Percentiles rank a stretch among this genome's conserved stretches.
These are phyloP conservation scores for Rhincodon typus DNA, from an alignment of 2,797 vertebrate genomes.

Conservation along the genomic window DNA sequence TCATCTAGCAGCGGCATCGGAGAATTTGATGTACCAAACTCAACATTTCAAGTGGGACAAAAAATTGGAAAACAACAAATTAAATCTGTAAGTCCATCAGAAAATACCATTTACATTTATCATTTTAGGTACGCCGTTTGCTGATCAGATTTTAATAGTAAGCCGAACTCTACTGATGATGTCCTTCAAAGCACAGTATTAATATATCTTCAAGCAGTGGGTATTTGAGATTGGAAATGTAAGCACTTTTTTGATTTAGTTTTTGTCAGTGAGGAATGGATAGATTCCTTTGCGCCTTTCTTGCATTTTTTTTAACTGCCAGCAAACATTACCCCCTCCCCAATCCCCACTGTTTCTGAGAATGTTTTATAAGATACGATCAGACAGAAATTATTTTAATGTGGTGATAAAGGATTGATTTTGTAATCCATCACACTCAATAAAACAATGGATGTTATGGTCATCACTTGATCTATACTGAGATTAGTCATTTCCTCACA, in stretches of 20 bases:
- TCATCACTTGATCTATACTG: background rate
- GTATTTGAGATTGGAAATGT: background rate
- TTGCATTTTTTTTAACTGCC: background rate
- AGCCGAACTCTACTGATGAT: background rate
- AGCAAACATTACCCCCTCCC: too few relatives aligned
- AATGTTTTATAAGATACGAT: background rate
- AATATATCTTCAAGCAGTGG: background rate
- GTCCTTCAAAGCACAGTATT: background rate
- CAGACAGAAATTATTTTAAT: background rate
- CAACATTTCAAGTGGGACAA: background rate
- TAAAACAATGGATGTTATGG: background rate
- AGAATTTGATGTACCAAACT: background rate
- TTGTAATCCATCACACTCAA: background rate
- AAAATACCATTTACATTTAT: background rate
- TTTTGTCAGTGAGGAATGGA: background rate
- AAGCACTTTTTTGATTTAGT: background rate
- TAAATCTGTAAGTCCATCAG: background rate
- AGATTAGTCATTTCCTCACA: background rate
- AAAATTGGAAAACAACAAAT: background rate
- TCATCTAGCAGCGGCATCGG: background rate
- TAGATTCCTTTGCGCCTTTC: background rate
- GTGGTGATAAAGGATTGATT: background rate
- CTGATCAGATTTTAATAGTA: background rate
- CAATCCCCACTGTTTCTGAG: background rate
- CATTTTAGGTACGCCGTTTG: background rate